phyloP scores from a whole-genome alignment of 2,797 vertebrate species.

The Schizopygopsis malacanthus region DNA sequence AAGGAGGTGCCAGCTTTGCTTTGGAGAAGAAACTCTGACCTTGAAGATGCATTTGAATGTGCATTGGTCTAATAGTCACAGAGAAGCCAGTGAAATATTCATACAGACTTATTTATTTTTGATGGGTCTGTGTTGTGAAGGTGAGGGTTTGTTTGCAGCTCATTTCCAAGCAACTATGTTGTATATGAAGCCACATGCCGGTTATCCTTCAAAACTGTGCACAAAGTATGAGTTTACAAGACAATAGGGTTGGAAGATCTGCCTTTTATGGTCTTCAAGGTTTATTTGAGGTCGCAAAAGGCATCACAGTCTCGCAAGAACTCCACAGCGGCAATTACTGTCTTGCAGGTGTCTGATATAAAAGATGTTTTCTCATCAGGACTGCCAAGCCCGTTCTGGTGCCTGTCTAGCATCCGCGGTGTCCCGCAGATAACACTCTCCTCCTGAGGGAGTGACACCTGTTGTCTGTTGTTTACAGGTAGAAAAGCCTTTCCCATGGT shows the following conservation, averaged over 20 bases:
- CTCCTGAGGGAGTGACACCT: constrained; percentile 37
- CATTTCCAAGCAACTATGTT: constrained; percentile 5
- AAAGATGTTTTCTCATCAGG: constrained; percentile 40
- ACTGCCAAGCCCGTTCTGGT: constrained; percentile 15
- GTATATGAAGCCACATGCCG: not conserved
- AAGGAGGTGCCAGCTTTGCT: constrained; percentile 19
- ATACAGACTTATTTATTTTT: constrained; percentile 53
- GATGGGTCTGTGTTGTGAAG: constrained; percentile 16
- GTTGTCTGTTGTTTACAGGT: constrained; percentile 46
- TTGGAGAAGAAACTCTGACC: constrained; percentile 51
- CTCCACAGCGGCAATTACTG: constrained; percentile 30
- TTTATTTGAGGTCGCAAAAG: constrained; percentile 3
- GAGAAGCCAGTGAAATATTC: constrained; percentile 49
- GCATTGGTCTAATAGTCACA: constrained; percentile 48
- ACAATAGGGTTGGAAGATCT: not conserved
- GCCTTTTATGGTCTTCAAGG: constrained; percentile 12
- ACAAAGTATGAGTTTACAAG: constrained; percentile 6
- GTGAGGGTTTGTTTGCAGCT: constrained; percentile 29
- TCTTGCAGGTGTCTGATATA: constrained; percentile 25
- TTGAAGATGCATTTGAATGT: constrained; percentile 55
- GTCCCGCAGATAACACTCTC: constrained; percentile 12
- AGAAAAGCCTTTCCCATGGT: constrained; percentile 18
- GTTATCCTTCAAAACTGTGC: constrained; percentile 18
- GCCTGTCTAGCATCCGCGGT: not conserved
- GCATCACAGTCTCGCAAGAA: constrained; percentile 19